A percentile compares a stretch with the other conserved stretches of the same genome.
Evolutionary conservation across 64 coral and sea anemone genomes (phyloP).

Genomic region (Porites australiensis): DNA sequence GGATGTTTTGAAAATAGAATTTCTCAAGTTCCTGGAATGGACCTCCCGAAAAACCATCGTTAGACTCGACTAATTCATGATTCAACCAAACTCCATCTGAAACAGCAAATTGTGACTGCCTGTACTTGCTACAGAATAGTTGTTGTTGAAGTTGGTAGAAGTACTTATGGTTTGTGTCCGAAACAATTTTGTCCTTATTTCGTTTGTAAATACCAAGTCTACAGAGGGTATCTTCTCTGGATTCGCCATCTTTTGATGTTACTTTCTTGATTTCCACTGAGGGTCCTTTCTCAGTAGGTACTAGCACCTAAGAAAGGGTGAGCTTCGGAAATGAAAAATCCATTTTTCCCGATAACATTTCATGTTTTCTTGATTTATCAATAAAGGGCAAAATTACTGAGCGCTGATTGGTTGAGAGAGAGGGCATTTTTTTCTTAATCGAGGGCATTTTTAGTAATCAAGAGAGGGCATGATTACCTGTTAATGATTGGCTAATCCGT

Average conservation of each 20-base stretch:
- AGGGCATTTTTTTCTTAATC: too few relatives aligned
- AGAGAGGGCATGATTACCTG: too few relatives aligned
- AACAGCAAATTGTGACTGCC: constrained; percentile 62
- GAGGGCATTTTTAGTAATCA: too few relatives aligned
- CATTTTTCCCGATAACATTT: constrained; percentile 37
- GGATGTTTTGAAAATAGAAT: constrained; percentile 39
- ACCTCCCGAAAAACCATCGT: constrained; percentile 45
- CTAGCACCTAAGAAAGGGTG: constrained; percentile 74
- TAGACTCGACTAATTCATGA: constrained; percentile 51
- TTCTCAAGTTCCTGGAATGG: constrained; percentile 35
- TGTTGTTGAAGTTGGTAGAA: constrained; percentile 78
- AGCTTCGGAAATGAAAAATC: constrained; percentile 55
- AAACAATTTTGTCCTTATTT: constrained; percentile 4
- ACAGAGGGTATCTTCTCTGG: constrained; percentile 29
- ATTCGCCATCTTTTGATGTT: constrained; percentile 46
- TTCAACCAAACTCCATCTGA: constrained; percentile 53
- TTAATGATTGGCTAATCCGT: too few relatives aligned
- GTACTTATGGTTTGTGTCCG: constrained; percentile 65
- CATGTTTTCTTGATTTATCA: constrained; percentile 58
- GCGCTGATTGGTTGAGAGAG: too few relatives aligned
- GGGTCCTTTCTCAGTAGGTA: constrained; percentile 46
- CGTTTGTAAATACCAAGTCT: constrained; percentile 69
- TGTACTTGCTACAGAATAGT: constrained; percentile 51
- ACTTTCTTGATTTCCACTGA: constrained; percentile 77
- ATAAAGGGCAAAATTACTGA: too few relatives aligned